A percentile compares a stretch with the other conserved stretches of the same genome.
Conservation (phyloP, 1,140 invertebrate species). For the Papilio polytes region DNA sequence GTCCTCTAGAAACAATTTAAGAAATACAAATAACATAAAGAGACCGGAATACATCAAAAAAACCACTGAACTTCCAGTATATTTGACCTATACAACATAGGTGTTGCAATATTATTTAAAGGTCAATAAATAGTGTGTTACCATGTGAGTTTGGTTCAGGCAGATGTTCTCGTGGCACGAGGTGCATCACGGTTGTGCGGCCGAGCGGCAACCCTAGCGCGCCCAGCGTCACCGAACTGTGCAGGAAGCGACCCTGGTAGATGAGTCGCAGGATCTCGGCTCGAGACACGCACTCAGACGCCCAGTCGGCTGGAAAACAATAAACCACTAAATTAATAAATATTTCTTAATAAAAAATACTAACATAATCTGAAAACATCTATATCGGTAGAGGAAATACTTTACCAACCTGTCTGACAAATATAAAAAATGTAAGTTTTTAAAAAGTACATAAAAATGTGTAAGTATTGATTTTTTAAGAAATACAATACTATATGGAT, state of each 20-base stretch:
- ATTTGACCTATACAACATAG: background rate
- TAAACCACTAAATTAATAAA: conserved; percentile 7
- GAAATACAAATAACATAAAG: too few species aligned
- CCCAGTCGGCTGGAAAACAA: conserved; percentile 92
- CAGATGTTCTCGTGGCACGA: conserved; percentile 99
- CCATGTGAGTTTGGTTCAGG: conserved; percentile 95
- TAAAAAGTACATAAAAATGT: background rate
- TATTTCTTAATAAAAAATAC: background rate
- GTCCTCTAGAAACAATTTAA: too few species aligned
- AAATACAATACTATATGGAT: background rate
- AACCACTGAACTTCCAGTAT: background rate
- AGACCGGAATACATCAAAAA: background rate
- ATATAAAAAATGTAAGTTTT: background rate
- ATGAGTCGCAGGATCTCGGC: conserved; percentile 99
- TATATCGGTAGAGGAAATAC: too few species aligned
- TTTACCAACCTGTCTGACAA: too few species aligned
- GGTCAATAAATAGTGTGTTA: conserved; percentile 42
- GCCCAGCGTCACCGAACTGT: conserved; percentile 99
- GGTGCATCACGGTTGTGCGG: conserved; percentile 99
- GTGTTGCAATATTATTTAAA: background rate
- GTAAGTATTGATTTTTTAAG: background rate
- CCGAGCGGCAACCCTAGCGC: conserved; percentile 97
- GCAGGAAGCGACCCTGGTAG: conserved; percentile 99
- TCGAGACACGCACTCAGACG: conserved; percentile 96
- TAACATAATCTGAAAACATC: background rate